These are phyloP conservation scores for Chaenogobius annularis DNA, from an alignment of 2,113 vertebrate genomes.

Conservation along the genomic window DNA sequence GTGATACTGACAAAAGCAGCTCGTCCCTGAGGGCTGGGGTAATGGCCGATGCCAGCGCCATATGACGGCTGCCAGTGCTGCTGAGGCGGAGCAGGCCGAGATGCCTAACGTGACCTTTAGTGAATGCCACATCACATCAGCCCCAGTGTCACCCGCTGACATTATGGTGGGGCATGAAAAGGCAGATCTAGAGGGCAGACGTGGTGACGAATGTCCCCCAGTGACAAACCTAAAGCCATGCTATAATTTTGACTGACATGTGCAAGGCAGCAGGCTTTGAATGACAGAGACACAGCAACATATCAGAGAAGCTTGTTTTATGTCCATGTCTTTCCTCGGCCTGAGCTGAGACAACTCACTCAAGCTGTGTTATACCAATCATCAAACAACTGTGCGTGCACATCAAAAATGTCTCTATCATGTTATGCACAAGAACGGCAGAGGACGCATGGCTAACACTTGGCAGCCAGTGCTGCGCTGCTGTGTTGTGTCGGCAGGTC, in stretches of 20 bases:
- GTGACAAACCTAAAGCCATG: slow-evolving; percentile 68
- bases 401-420: slow-evolving; percentile 66
- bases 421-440: slow-evolving; percentile 31
- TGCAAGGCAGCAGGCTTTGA: slow-evolving; percentile 48
- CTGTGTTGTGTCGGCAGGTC: slow-evolving; percentile 65
- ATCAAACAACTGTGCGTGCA: slow-evolving; percentile 74
- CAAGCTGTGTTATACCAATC: slow-evolving; percentile 68
- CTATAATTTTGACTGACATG: slow-evolving; percentile 72
- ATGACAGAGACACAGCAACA: slow-evolving; percentile 47
- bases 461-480: slow-evolving; percentile 50
- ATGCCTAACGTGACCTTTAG: slow-evolving; percentile 79
- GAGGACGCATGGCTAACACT: slow-evolving; percentile 61
- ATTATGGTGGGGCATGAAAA: slow-evolving; percentile 77
- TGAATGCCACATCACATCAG: slow-evolving; percentile 80
- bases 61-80: slow-evolving; percentile 77
- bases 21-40: slow-evolving; percentile 58
- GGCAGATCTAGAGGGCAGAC: slow-evolving; percentile 67
- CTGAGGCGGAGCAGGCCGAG: slow-evolving; percentile 69
- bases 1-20: slow-evolving; percentile 64
- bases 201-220: slow-evolving; percentile 63
- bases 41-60: slow-evolving; percentile 75
- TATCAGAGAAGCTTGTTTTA: slow-evolving; percentile 19
- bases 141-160: slow-evolving; percentile 72
- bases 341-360: slow-evolving; percentile 66
- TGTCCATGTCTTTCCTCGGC: slow-evolving; percentile 21